Percentiles rank a stretch among this genome's conserved stretches.
Evolutionary conservation across 1,140 invertebrate species (phyloP).

Genomic region (Uloborus diversus): DNA sequence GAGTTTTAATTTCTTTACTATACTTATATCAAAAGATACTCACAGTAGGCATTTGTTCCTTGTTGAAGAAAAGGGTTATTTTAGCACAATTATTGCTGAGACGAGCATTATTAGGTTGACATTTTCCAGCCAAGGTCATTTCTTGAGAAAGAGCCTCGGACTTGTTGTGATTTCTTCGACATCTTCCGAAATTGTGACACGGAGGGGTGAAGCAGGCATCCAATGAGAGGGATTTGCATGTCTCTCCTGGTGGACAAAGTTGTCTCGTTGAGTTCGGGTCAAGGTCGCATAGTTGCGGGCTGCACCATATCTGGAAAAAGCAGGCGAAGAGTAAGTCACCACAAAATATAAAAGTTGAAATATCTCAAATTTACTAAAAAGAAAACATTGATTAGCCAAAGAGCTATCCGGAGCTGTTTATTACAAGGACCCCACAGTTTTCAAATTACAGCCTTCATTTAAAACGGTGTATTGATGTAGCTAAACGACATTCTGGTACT

Average conservation of each 20-base stretch:
- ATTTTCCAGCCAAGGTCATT: slow-evolving; percentile 77
- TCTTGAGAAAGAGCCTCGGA: slow-evolving; percentile 78
- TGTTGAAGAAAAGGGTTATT: slow-evolving; percentile 77
- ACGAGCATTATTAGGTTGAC: slow-evolving; percentile 79
- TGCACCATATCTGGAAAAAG: slow-evolving; percentile 64
- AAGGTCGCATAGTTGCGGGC: slow-evolving; percentile 11
- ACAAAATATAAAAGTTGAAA: too few species aligned
- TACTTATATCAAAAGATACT: slow-evolving; percentile 30
- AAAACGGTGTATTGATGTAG: too few species aligned
- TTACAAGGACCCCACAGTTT: too few species aligned
- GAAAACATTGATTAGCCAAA: too few species aligned
- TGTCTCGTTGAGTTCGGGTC: slow-evolving; percentile 31
- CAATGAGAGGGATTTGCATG: slow-evolving; percentile 62
- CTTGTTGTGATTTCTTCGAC: slow-evolving; percentile 76
- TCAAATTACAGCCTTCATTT: too few species aligned
- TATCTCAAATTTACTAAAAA: too few species aligned
- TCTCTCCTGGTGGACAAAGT: slow-evolving; percentile 60
- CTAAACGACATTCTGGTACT: too few species aligned
- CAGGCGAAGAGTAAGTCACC: background rate
- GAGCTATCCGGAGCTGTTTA: too few species aligned
- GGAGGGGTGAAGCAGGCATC: slow-evolving; percentile 77
- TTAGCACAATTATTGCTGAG: slow-evolving; percentile 78
- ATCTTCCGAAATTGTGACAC: slow-evolving; percentile 83
- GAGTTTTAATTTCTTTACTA: too few species aligned
- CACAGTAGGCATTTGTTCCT: slow-evolving; percentile 68